Percentiles rank a stretch among this genome's conserved stretches.
Evolutionary conservation across 2,888 invertebrate species (phyloP).

Genomic region (Linyphia triangularis): DNA sequence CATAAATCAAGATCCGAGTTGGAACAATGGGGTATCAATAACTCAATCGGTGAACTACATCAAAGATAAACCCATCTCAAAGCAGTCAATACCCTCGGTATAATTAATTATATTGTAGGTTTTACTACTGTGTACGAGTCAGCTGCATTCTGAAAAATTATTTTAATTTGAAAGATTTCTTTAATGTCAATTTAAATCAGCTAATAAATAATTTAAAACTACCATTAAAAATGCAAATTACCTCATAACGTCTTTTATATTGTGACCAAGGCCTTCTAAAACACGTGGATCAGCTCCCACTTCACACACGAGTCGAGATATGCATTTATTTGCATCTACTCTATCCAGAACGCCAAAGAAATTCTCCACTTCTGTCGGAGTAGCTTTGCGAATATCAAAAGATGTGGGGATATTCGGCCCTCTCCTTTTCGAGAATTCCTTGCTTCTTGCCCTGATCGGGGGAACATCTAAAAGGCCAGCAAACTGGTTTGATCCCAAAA

Average conservation of each 20-base stretch:
- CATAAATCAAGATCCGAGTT: too few species aligned
- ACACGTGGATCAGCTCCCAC: constrained; percentile 63
- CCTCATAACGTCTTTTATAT: constrained; percentile 63
- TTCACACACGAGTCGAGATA: constrained; percentile 66
- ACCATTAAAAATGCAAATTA: constrained; percentile 25
- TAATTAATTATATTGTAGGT: too few species aligned
- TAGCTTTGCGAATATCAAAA: constrained; percentile 62
- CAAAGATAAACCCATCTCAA: too few species aligned
- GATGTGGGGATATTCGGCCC: constrained; percentile 67
- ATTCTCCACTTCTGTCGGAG: constrained; percentile 64
- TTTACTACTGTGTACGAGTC: not conserved
- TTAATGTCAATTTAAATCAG: too few species aligned
- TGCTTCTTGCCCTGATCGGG: constrained; percentile 49
- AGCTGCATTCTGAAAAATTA: not conserved
- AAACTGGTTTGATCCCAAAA: constrained; percentile 21
- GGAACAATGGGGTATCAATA: too few species aligned
- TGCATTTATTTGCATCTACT: constrained; percentile 70
- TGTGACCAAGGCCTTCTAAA: constrained; percentile 67
- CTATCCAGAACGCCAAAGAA: constrained; percentile 69
- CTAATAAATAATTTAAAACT: too few species aligned
- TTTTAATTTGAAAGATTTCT: not conserved
- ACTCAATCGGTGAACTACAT: too few species aligned
- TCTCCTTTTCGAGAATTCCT: constrained; percentile 62
- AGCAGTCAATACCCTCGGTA: too few species aligned
- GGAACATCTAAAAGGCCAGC: not conserved